Conservation (phyloP, 2,888 invertebrate species). For the Tetranychus truncatus region DNA sequence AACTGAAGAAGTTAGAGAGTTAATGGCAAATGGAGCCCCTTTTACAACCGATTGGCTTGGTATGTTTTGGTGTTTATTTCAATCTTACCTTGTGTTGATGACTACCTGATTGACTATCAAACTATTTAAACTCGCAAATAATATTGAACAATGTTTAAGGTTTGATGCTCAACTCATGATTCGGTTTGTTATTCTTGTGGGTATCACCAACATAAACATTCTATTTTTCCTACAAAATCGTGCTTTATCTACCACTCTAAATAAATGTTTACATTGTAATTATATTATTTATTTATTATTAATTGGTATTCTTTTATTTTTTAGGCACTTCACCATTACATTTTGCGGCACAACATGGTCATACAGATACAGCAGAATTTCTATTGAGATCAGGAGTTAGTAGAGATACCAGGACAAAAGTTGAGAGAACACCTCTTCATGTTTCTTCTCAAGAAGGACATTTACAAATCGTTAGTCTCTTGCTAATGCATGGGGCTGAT, state of each 20-base stretch:
- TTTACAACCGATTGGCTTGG: slow-evolving; percentile 78
- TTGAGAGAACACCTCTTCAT: slow-evolving; percentile 75
- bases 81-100: too few relatives aligned
- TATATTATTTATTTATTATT: not conserved
- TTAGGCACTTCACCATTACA: slow-evolving; percentile 68
- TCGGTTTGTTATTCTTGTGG: too few relatives aligned
- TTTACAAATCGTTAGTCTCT: slow-evolving; percentile 48
- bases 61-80: not conserved
- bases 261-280: too few relatives aligned
- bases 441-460: slow-evolving; percentile 71
- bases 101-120: too few relatives aligned
- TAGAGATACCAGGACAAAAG: slow-evolving; percentile 72
- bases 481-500: slow-evolving; percentile 50
- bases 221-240: too few relatives aligned
- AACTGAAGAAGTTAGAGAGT: slow-evolving; percentile 50
- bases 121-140: slow-evolving; percentile 24
- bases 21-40: slow-evolving; percentile 69
- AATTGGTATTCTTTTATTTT: slow-evolving; percentile 32
- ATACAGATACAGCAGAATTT: slow-evolving; percentile 43
- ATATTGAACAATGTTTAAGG: not conserved
- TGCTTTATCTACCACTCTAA: too few relatives aligned
- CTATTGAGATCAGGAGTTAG: slow-evolving; percentile 67
- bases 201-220: too few relatives aligned
- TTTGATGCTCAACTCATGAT: not conserved
- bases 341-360: slow-evolving; percentile 60